Percentiles rank a stretch among this genome's conserved stretches.
Evolutionary conservation across 2,888 invertebrate species (phyloP).

Genomic region (Linyphia triangularis): DNA sequence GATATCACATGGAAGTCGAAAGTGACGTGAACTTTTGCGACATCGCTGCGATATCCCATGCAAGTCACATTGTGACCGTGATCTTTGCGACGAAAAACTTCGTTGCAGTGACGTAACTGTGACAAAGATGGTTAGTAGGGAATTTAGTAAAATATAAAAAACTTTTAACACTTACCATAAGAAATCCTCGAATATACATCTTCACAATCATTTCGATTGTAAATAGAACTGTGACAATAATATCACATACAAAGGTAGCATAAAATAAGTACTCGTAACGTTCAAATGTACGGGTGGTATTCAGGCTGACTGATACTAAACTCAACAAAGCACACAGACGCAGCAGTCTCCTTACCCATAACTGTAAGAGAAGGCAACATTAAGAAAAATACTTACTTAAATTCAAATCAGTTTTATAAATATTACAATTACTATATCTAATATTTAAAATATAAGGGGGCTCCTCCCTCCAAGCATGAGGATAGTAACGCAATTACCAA

Average conservation of each 20-base stretch:
- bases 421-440: neutral
- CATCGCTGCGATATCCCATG: too few species aligned
- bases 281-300: constrained; percentile 98
- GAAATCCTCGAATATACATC: constrained; percentile 96
- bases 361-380: constrained; percentile 81
- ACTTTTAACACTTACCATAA: constrained; percentile 81
- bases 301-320: constrained; percentile 96
- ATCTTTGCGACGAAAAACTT: too few species aligned
- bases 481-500: too few species aligned
- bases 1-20: too few species aligned
- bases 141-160: too few species aligned
- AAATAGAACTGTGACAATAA: constrained; percentile 93
- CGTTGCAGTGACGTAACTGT: too few species aligned
- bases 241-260: constrained; percentile 94
- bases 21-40: too few species aligned
- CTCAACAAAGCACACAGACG: constrained; percentile 94
- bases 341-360: constrained; percentile 93
- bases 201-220: constrained; percentile 99
- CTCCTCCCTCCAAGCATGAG: too few species aligned
- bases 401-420: neutral
- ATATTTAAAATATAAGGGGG: too few species aligned
- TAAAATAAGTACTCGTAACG: constrained; percentile 91
- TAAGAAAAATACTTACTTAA: neutral
- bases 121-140: too few species aligned
- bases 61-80: too few species aligned